Evolutionary conservation across 2,888 invertebrate species (phyloP).

Genomic region (Crioceris asparagi): DNA sequence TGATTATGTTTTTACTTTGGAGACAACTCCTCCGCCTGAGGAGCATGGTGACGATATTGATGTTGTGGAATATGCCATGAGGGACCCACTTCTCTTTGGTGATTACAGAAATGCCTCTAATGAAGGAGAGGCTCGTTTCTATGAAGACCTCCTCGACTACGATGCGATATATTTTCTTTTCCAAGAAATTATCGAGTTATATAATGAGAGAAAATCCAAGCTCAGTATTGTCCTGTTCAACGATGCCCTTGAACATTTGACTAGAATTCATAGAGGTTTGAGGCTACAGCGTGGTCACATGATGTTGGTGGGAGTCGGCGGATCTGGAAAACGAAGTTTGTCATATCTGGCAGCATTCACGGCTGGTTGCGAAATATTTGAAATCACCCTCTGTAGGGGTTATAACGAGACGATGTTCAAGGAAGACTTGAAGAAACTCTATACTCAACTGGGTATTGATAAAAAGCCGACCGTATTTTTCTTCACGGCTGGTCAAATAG

Average conservation of each 20-base stretch:
- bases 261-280: conserved; percentile 73
- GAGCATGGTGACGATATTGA: conserved; percentile 33
- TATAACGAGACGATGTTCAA: conserved; percentile 76
- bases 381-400: conserved; percentile 73
- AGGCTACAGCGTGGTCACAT: conserved; percentile 77
- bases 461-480: conserved; percentile 71
- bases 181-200: conserved; percentile 82
- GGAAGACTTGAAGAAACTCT: conserved; percentile 76
- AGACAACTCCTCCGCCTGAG: too few species aligned
- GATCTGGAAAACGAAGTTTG: conserved; percentile 78
- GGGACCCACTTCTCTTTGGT: conserved; percentile 79
- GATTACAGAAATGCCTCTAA: conserved; percentile 79
- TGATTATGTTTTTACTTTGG: conserved; percentile 18
- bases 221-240: conserved; percentile 81
- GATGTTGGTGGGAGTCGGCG: conserved; percentile 79
- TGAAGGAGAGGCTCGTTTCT: conserved; percentile 67
- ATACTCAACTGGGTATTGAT: conserved; percentile 65
- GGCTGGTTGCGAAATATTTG: conserved; percentile 71
- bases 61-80: conserved; percentile 55
- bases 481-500: conserved; percentile 73
- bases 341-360: conserved; percentile 73
- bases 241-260: conserved; percentile 84
- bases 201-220: conserved; percentile 62
- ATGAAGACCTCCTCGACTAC: conserved; percentile 84
- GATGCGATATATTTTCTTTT: conserved; percentile 80